Percentiles rank a stretch among this genome's conserved stretches.
Evolutionary conservation across 2,113 vertebrate genomes (phyloP).

Genomic region (Epinephelus moara): DNA sequence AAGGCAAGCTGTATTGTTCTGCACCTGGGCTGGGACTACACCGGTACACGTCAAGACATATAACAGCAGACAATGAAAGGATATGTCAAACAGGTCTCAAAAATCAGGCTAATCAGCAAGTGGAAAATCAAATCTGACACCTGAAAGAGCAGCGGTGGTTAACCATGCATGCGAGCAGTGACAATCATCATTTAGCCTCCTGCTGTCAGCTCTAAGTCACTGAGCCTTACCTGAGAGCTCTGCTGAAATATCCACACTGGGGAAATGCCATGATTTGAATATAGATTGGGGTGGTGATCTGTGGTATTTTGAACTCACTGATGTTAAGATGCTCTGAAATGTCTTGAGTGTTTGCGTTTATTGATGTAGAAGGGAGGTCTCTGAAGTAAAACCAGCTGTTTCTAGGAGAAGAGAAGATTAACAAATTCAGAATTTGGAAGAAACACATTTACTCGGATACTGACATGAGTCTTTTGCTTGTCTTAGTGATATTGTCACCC

Average conservation of each 20-base stretch:
- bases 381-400: conserved; percentile 20
- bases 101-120: conserved; percentile 27
- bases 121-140: conserved; percentile 67
- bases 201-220: conserved; percentile 18
- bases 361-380: conserved; percentile 17
- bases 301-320: conserved; percentile 50
- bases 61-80: conserved; percentile 38
- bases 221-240: not conserved
- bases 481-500: conserved; percentile 15
- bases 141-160: conserved; percentile 29
- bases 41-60: conserved; percentile 25
- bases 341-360: conserved; percentile 8
- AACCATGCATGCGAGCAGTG: conserved; percentile 24
- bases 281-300: conserved; percentile 52
- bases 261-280: conserved; percentile 66
- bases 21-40: conserved; percentile 30
- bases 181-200: conserved; percentile 36
- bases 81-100: conserved; percentile 46
- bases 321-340: conserved; percentile 32
- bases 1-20: conserved; percentile 17
- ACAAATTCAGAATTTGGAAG: conserved; percentile 20
- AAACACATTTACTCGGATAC: conserved; percentile 2
- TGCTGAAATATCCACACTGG: not conserved
- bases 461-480: conserved; percentile 3
- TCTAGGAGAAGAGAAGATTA: not conserved